A percentile compares a stretch with the other conserved stretches of the same genome.
phyloP scores from a whole-genome alignment of 2,113 vertebrate species.

The Grammatotria lemairii region DNA sequence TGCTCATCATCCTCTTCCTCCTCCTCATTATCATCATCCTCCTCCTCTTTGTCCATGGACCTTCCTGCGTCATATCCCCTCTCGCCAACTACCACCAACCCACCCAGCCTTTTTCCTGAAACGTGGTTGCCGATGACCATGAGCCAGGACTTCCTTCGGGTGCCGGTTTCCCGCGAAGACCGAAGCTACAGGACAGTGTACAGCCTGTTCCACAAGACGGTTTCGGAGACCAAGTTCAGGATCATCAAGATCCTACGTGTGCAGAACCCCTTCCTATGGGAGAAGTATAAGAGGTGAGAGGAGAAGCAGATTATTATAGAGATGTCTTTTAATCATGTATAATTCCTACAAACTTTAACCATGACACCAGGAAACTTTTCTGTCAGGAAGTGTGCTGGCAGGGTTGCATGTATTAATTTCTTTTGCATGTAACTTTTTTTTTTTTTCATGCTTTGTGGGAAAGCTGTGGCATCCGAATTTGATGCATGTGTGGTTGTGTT shows the following conservation, averaged over 20 bases:
- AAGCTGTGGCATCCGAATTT: neutral
- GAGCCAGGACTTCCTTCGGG: slow-evolving; percentile 94
- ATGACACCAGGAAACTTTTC: neutral
- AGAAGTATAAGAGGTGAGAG: slow-evolving; percentile 96
- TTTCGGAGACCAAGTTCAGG: slow-evolving; percentile 94
- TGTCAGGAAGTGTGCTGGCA: neutral
- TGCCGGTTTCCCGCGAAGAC: slow-evolving; percentile 92
- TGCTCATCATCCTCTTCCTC: slow-evolving; percentile 57
- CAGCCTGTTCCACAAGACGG: slow-evolving; percentile 98
- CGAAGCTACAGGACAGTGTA: slow-evolving; percentile 97
- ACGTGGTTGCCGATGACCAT: slow-evolving; percentile 93
- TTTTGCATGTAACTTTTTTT: neutral
- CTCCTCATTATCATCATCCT: slow-evolving; percentile 41
- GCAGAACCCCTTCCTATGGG: slow-evolving; percentile 98
- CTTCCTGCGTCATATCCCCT: slow-evolving; percentile 52
- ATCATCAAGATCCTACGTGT: slow-evolving; percentile 93
- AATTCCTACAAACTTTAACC: neutral
- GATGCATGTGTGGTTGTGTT: neutral
- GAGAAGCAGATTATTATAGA: neutral
- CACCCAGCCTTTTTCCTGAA: slow-evolving; percentile 87
- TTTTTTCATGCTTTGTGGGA: neutral
- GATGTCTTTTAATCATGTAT: neutral
- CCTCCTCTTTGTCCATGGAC: slow-evolving; percentile 63
- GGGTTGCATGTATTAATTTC: neutral
- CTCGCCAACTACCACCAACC: slow-evolving; percentile 75